Base-by-base conservation (phyloP, 1,140 invertebrate species). In the Samia ricini region DNA sequence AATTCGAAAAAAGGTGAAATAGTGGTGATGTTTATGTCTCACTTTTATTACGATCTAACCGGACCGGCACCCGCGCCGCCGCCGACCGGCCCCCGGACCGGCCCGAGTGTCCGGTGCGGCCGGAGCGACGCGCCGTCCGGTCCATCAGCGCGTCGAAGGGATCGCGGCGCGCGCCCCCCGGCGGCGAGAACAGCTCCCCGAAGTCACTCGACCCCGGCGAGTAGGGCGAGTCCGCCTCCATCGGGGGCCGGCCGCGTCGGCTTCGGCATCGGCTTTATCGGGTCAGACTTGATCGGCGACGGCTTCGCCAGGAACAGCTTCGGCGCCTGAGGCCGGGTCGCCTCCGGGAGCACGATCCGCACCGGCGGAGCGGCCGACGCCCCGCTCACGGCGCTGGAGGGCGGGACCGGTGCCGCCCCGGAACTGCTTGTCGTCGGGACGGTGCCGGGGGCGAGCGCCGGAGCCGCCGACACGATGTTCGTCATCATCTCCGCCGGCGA, bases 131-230 rank as follows among this genome's bases (percentile, higher is more conserved):
- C 81, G 85, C 71, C 4, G 91, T 87, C 1, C 89, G 75, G 26
- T 91, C 91, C 69, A 94, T 93, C 5, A 93, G 76, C 4, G 89
- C 69, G 77, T 94, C 93, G 71, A 94, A 94, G 0, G 83, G 73
- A 58, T 90, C 91, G 15, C 74, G 64, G 69, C 63, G 73, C 70
- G 55, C 56, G 52, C 61, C 72, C 59, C 65, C 74, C 19, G 96
- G 96, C 23, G 96, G 96, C 87, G 96, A 95, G 89, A 97, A 97
- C 36, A 97, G 91, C 81, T 97, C 96, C 75, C 96, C 95, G 72
- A 95, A 96, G 76, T 97, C 94, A 66, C 94, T 95, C 2, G 95
- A 96, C 22, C 95, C 96, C 0, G 96, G 96, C 21, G 95, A 97
- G 87, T 97, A 97, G 0, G 96, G 96, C 10, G 96, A 97, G 56